Conservation (phyloP, 2,888 invertebrate species). For the Lochmaea crataegi region DNA sequence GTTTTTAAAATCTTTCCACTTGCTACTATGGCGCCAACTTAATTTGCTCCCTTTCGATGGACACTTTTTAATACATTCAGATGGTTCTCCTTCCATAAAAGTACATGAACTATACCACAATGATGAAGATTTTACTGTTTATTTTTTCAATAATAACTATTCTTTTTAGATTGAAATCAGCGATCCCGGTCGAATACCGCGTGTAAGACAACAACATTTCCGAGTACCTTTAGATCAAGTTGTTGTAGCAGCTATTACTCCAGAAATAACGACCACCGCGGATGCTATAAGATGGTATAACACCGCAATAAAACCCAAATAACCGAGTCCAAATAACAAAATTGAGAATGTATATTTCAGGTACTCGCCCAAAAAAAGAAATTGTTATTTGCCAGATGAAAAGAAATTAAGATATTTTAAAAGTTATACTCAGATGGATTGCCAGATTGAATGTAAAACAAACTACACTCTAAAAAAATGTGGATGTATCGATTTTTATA, state of each 20-base stretch:
- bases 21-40: no score
- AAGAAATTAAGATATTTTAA: constrained; percentile 72
- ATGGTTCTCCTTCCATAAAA: no score
- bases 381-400: constrained; percentile 76
- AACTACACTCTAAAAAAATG: constrained; percentile 70
- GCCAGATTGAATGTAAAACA: constrained; percentile 76
- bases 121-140: constrained; percentile 6
- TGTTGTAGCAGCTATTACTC: constrained; percentile 76
- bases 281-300: constrained; percentile 70
- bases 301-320: background rate
- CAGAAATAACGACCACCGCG: constrained; percentile 78
- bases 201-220: constrained; percentile 59
- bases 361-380: constrained; percentile 65
- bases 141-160: no score
- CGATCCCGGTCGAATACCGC: constrained; percentile 74
- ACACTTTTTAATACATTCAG: no score
- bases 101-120: no score
- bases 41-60: no score
- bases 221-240: constrained; percentile 72
- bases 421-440: constrained; percentile 77
- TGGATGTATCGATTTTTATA: constrained; percentile 69
- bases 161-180: constrained; percentile 67
- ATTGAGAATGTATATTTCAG: background rate
- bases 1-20: no score
- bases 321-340: background rate